phyloP scores from a whole-genome alignment of 2,113 vertebrate species.

The Todiramphus chloris region DNA sequence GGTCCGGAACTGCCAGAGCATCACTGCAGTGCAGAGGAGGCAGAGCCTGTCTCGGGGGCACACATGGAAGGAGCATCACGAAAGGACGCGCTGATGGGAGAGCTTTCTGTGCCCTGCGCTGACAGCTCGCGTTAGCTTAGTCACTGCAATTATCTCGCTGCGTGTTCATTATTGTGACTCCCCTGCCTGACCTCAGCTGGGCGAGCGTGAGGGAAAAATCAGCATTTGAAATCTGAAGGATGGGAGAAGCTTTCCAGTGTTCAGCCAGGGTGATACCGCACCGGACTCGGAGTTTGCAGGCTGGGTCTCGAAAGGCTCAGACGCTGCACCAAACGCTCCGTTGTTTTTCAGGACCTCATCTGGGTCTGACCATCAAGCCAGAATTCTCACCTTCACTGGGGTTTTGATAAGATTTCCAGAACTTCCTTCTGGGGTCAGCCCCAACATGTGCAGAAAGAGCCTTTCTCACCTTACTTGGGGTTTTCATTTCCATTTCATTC shows the following conservation, averaged over 20 bases:
- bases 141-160: not conserved
- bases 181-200: not conserved
- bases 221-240: not conserved
- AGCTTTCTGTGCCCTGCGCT: accelerated
- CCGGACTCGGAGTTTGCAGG: accelerated
- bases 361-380: not conserved
- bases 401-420: not conserved
- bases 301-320: not conserved
- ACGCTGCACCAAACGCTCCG: accelerated
- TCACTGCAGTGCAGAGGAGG: not conserved
- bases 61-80: accelerated
- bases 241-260: accelerated
- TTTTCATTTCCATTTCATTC: not conserved
- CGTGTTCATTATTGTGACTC: not conserved
- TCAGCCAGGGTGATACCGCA: accelerated
- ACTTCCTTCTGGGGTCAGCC: not conserved
- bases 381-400: not conserved
- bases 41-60: not conserved
- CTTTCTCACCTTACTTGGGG: not conserved
- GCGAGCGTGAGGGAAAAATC: not conserved
- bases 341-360: not conserved
- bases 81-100: accelerated
- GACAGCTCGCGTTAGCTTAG: accelerated
- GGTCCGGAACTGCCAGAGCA: not conserved
- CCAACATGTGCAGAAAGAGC: not conserved